Evolutionary conservation across 2,888 invertebrate genomes (phyloP), one percentile per base, ranked within the genome.

Genomic region (Sesia apiformis): DNA sequence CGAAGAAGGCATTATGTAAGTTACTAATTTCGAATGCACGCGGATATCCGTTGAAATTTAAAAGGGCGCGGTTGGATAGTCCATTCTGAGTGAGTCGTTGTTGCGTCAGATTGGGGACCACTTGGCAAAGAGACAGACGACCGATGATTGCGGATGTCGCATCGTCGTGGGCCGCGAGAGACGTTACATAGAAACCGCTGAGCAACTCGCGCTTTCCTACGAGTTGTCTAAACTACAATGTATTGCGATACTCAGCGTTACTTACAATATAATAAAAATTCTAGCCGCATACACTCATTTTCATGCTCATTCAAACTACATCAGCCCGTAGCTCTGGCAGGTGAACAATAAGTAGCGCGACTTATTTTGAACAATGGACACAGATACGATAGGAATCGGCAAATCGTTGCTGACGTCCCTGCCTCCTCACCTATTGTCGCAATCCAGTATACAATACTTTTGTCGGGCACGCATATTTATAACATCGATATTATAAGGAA

Each of bases 301-400:
- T 8, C 6, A 23, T 8, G n/a, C 46, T 46, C 46, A 46, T 46
- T 46, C 4, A 46, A 46, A 46, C 46, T 46, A 7, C 46, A 46
- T 46, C 76, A 74, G 72, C 72, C 71, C 72, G 70, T 67, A 69
- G 71, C 72, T 74, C 8, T 74, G 70, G 71, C 66, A 66, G 61
- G 63, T 63, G 71, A 81, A 86, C 85, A 88, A 88, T 87, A 83
- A 80, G 77, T 78, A 65, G 60, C 81, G 84, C 73, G 86, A 88
- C 88, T 76, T 88, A 88, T 88, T 84, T 78, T 80, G 88, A 88
- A 88, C 88, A 88, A 88, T 88, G 76, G 86, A 69, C 66, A 59
- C 73, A 75, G 76, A 74, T 78, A 82, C 78, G 86, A 85, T 83
- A 83, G 67, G 87, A 83, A 88, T 88, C 82, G 73, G 71, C 83